Evolutionary conservation across 2,888 invertebrate genomes (phyloP), one percentile per base, ranked within the genome.

Genomic region (Machimus rusticus): DNA sequence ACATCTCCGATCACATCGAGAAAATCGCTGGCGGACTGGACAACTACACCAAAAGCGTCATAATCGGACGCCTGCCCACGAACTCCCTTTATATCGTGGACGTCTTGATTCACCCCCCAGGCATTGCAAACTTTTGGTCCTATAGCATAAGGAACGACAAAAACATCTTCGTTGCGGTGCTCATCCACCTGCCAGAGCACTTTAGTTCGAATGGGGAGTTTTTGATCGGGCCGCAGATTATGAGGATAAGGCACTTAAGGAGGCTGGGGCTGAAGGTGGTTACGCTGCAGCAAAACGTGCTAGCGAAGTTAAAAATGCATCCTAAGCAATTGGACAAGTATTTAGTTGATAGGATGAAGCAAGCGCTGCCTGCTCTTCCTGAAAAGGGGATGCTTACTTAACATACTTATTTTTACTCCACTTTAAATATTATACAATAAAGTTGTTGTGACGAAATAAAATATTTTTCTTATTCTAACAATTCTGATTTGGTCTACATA

Each of bases 111-210:
- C 94, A 95, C 90, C 94, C 94, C 5, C 89, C 91, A 23, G 92
- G 93, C 1, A 90, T 93, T 31, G 92, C 91, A 4, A 92, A 91
- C 86, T 92, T 92, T 51, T 92, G 93, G 82, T 93, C 93, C 88
- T 93, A 94, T 91, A 94, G 93, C 90, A 90, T 92, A 8, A 92
- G 92, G 77, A 91, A 91, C 6, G 91, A 91, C 39, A 92, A 91
- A 85, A 93, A 94, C 90, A 91, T 93, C 84, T 94, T 93, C 89
- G 93, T 93, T 74, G 95, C 94, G 0, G 89, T 96, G 55, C 91
- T 96, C 86, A 93, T 96, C 87, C 94, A 95, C 90, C 92, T 95
- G 86, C 95, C 95, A 1, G 95, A 96, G 89, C 94, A 95, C 91
- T 95, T 94, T 91, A 95, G 95, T 90, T 93, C 93, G 74, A 93